A percentile compares a stretch with the other conserved stretches of the same genome.
Evolutionary conservation across 92 coral and sea anemone species (phyloP).

Genomic region (Epizoanthus stellaris): DNA sequence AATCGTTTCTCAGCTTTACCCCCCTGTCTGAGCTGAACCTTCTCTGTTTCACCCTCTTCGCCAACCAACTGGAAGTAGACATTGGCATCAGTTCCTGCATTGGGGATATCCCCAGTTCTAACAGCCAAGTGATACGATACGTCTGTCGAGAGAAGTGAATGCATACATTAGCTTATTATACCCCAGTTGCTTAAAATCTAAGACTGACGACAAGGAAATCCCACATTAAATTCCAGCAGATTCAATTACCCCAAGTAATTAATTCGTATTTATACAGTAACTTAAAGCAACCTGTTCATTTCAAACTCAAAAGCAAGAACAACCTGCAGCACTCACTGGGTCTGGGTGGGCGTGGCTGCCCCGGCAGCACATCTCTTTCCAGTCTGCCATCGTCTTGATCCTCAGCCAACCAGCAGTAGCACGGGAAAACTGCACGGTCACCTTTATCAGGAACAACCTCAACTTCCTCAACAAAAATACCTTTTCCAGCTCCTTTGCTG

Average conservation of each 20-base stretch:
- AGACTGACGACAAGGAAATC: not conserved
- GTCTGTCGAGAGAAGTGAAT: slow-evolving; percentile 48
- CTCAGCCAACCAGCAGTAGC: slow-evolving; percentile 93
- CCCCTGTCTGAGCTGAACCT: slow-evolving; percentile 93
- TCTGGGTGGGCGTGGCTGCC: slow-evolving; percentile 85
- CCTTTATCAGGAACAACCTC: slow-evolving; percentile 91
- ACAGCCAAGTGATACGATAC: slow-evolving; percentile 95
- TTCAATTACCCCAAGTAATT: too few relatives aligned
- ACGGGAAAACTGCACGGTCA: slow-evolving; percentile 90
- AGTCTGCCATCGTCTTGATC: slow-evolving; percentile 81
- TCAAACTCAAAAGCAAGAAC: not conserved
- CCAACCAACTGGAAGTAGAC: slow-evolving; percentile 96
- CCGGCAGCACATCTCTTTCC: slow-evolving; percentile 89
- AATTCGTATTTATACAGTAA: too few relatives aligned
- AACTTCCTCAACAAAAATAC: slow-evolving; percentile 88
- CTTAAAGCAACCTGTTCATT: too few relatives aligned
- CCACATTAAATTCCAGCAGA: too few relatives aligned
- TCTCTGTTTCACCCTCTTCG: slow-evolving; percentile 95
- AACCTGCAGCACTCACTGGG: slow-evolving; percentile 68
- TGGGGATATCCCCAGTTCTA: slow-evolving; percentile 90
- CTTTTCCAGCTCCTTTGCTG: slow-evolving; percentile 86
- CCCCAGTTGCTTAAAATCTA: not conserved
- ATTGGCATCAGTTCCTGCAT: slow-evolving; percentile 98
- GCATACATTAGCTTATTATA: not conserved
- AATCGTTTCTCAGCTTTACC: slow-evolving; percentile 99